Evolutionary conservation across 2,113 vertebrate genomes (phyloP).

Genomic region (Hippoglossus stenolepis): DNA sequence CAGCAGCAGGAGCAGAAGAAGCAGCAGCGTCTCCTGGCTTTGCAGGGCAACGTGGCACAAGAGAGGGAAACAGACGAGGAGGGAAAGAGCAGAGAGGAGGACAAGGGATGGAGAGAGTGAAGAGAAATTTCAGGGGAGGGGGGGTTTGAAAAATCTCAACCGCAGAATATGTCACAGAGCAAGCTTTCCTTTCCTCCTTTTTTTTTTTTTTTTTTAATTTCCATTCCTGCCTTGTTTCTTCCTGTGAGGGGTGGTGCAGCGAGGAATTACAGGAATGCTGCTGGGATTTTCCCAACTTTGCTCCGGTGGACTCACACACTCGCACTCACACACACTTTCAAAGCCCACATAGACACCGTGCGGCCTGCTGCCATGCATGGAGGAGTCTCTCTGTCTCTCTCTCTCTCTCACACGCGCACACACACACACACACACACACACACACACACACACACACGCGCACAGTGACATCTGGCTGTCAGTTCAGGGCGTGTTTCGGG

Average conservation of each 20-base stretch:
- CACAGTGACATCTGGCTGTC: constrained; percentile 73
- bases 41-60: constrained; percentile 75
- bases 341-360: constrained; percentile 25
- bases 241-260: constrained; percentile 64
- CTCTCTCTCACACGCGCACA: neutral
- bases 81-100: constrained; percentile 51
- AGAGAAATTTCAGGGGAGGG: constrained; percentile 15
- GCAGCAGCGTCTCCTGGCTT: constrained; percentile 33
- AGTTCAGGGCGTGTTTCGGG: constrained; percentile 63
- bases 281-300: constrained; percentile 78
- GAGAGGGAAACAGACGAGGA: constrained; percentile 53
- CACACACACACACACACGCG: constrained; percentile 16
- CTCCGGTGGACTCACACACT: constrained; percentile 57
- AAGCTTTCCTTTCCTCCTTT: neutral
- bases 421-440: constrained; percentile 6
- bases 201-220: constrained; percentile 33
- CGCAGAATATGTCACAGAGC: constrained; percentile 53
- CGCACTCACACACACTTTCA: constrained; percentile 17
- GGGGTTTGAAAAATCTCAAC: constrained; percentile 39
- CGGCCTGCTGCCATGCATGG: constrained; percentile 27
- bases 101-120: constrained; percentile 58
- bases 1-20: neutral
- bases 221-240: constrained; percentile 65
- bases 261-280: constrained; percentile 81
- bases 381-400: constrained; percentile 1